These are phyloP conservation scores for Noctuana brunneofusca DNA, from an alignment of 2,888 invertebrate genomes.

Conservation along the genomic window DNA sequence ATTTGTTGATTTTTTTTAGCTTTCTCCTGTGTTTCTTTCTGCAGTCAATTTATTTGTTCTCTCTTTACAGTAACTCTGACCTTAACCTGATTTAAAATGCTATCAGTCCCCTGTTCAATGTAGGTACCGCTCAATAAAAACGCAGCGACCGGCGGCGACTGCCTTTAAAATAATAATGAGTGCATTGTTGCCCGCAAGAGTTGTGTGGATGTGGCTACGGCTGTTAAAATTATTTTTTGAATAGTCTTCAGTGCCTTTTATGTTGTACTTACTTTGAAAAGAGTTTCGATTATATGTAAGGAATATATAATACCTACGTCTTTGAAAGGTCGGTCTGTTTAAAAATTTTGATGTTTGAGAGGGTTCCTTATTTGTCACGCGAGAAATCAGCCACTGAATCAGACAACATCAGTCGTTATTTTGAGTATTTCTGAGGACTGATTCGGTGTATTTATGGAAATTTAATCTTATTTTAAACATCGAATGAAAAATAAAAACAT, in stretches of 20 bases:
- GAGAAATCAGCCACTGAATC: too few relatives aligned
- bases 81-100: slow-evolving; percentile 80
- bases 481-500: too few relatives aligned
- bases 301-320: background rate
- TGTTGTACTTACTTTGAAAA: too few relatives aligned
- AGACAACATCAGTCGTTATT: too few relatives aligned
- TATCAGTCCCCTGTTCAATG: slow-evolving; percentile 54
- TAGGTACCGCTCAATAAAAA: slow-evolving; percentile 59
- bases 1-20: background rate
- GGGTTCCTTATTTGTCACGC: too few relatives aligned
- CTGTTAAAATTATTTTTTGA: background rate
- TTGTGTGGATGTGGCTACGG: slow-evolving; percentile 51
- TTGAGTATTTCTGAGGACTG: too few relatives aligned
- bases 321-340: background rate
- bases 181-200: slow-evolving; percentile 65
- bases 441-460: too few relatives aligned
- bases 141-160: slow-evolving; percentile 68
- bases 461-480: too few relatives aligned
- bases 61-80: slow-evolving; percentile 43
- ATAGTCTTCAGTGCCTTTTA: too few relatives aligned
- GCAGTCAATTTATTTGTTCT: slow-evolving; percentile 4
- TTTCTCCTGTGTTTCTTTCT: background rate
- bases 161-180: slow-evolving; percentile 78
- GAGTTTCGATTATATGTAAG: background rate
- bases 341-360: too few relatives aligned